These are phyloP conservation scores for Chondrosia reniformis DNA, from an alignment of 37 sponge, comb jelly and placozoan species.

Conservation along the genomic window DNA sequence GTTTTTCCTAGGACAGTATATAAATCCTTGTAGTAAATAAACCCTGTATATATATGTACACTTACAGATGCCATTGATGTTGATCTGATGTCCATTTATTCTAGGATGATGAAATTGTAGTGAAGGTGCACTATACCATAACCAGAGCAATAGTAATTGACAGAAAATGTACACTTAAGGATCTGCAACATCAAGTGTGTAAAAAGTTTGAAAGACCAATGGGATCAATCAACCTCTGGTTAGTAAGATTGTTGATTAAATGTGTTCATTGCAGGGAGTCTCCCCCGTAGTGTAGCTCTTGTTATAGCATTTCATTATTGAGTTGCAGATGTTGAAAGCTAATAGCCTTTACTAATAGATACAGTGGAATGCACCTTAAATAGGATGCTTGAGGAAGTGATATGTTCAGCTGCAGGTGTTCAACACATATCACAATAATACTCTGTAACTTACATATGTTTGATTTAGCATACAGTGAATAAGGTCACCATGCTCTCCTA, in stretches of 20 bases:
- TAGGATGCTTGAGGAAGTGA: too few relatives aligned
- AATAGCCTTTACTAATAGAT: too few relatives aligned
- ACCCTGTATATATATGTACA: not conserved
- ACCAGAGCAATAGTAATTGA: constrained; percentile 67
- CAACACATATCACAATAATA: too few relatives aligned
- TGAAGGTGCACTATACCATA: constrained; percentile 84
- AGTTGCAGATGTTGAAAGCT: too few relatives aligned
- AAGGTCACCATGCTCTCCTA: too few relatives aligned
- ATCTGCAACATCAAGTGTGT: constrained; percentile 43
- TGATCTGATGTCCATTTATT: not conserved
- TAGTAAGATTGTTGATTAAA: constrained; percentile 5
- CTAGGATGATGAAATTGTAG: constrained; percentile 47
- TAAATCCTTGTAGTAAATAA: too few relatives aligned
- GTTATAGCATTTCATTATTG: too few relatives aligned
- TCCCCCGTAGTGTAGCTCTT: not conserved
- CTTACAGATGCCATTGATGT: not conserved
- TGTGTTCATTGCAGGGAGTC: not conserved
- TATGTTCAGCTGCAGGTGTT: too few relatives aligned
- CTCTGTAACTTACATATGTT: too few relatives aligned
- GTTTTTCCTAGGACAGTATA: too few relatives aligned
- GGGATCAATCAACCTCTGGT: constrained; percentile 66
- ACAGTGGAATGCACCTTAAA: too few relatives aligned
- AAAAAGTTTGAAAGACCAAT: constrained; percentile 56
- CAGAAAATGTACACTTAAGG: constrained; percentile 17
- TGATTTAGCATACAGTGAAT: too few relatives aligned